A percentile compares a stretch with the other conserved stretches of the same genome.
phyloP scores from a whole-genome alignment of 2,888 invertebrate species.

The Melanchra persicariae region DNA sequence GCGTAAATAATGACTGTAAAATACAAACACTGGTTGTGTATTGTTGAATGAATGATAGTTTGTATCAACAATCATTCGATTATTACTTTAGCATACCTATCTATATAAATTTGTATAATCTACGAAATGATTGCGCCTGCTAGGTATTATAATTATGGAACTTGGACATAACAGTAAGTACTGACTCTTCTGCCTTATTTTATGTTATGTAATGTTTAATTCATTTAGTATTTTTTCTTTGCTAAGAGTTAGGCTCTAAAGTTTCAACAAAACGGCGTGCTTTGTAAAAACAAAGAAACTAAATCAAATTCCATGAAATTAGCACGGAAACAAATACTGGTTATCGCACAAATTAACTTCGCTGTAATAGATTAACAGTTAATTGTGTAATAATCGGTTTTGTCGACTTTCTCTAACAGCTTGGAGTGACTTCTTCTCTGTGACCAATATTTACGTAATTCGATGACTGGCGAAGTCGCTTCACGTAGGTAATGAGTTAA shows the following conservation, averaged over 20 bases:
- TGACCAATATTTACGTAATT: constrained; percentile 49
- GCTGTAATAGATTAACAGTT: constrained; percentile 31
- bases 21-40: background rate
- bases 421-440: constrained; percentile 17
- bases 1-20: constrained; percentile 66
- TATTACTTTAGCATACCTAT: background rate
- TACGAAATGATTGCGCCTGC: background rate
- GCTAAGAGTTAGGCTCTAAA: no score
- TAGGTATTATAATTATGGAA: no score
- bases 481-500: background rate
- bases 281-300: background rate
- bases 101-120: background rate
- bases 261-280: no score
- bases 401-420: constrained; percentile 49
- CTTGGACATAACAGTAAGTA: background rate
- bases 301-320: background rate
- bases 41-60: constrained; percentile 26
- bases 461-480: constrained; percentile 14
- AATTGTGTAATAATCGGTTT: constrained; percentile 53
- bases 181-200: no score
- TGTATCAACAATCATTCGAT: background rate
- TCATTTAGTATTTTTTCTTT: no score
- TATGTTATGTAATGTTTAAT: no score
- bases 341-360: constrained; percentile 23
- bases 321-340: background rate